A percentile compares a stretch with the other conserved stretches of the same genome.
phyloP scores from a whole-genome alignment of 1,140 invertebrate genomes.

The Lepidurus arcticus region DNA sequence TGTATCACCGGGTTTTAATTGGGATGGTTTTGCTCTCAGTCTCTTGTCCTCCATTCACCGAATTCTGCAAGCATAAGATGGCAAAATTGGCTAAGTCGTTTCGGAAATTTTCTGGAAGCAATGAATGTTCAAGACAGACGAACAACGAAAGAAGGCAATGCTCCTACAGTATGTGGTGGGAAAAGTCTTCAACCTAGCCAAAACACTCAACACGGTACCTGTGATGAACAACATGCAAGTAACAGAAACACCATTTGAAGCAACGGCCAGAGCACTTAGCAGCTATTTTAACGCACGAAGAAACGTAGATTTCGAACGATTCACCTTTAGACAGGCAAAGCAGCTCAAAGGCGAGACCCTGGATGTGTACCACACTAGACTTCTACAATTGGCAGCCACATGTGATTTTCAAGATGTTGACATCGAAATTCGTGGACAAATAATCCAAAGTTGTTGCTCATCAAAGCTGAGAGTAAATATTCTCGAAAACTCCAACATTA shows the following conservation, averaged over 20 bases:
- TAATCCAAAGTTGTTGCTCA: slow-evolving; percentile 20
- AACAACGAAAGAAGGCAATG: slow-evolving; percentile 30
- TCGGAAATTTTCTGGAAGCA: slow-evolving; percentile 29
- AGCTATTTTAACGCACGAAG: slow-evolving; percentile 17
- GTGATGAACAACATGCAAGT: neutral
- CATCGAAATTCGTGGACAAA: slow-evolving; percentile 11
- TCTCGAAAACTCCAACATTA: slow-evolving; percentile 24
- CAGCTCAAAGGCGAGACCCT: neutral
- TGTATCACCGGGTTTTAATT: neutral
- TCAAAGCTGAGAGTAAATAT: slow-evolving; percentile 25
- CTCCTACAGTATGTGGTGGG: slow-evolving; percentile 34
- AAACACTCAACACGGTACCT: slow-evolving; percentile 23
- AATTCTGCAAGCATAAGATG: slow-evolving; percentile 23
- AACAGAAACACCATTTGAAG: neutral
- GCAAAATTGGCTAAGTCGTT: slow-evolving; percentile 34
- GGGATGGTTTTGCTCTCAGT: neutral
- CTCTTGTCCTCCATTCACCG: neutral
- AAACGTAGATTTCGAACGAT: slow-evolving; percentile 22
- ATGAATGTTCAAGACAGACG: slow-evolving; percentile 30
- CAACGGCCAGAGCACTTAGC: neutral
- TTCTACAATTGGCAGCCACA: neutral
- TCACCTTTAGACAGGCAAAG: slow-evolving; percentile 14
- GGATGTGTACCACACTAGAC: neutral
- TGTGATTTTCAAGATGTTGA: slow-evolving; percentile 25
- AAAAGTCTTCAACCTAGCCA: slow-evolving; percentile 33